These are phyloP conservation scores for Cosmia trapezina DNA, from an alignment of 2,888 invertebrate genomes.

Conservation along the genomic window DNA sequence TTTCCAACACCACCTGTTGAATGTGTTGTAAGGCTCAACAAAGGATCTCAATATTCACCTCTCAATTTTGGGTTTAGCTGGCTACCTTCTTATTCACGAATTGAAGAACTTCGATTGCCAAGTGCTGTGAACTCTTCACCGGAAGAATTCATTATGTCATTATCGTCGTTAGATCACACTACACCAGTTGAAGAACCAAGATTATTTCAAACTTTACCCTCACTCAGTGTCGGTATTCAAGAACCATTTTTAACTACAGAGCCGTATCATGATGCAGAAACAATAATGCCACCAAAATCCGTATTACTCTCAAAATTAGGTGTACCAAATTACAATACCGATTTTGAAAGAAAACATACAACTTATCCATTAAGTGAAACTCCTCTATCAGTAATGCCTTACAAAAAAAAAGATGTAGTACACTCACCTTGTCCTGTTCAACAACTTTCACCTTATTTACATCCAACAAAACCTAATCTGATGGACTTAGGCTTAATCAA, in stretches of 20 bases:
- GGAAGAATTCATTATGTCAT: not conserved
- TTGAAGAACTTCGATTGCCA: slow-evolving; percentile 12
- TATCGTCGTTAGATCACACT: not conserved
- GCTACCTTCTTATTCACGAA: not conserved
- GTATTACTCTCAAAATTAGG: not conserved
- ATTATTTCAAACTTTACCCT: not conserved
- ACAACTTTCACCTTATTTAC: not conserved
- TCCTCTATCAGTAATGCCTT: not conserved
- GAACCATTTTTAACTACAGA: not conserved
- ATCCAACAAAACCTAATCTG: not conserved
- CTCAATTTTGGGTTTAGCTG: slow-evolving; percentile 1
- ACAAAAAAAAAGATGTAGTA: not conserved
- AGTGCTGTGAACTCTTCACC: not conserved
- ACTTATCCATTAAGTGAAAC: not conserved
- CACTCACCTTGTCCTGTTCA: not conserved
- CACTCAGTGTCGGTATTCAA: not conserved
- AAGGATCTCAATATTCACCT: slow-evolving; percentile 11
- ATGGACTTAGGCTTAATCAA: not conserved
- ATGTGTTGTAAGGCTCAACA: not conserved
- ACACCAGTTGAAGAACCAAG: not conserved
- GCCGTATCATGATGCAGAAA: not conserved
- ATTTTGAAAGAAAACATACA: not conserved
- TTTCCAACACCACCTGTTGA: slow-evolving; percentile 16
- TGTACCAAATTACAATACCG: not conserved
- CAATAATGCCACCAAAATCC: not conserved